Conservation (phyloP, 2,888 invertebrate genomes). For the Odontothrips loti region DNA sequence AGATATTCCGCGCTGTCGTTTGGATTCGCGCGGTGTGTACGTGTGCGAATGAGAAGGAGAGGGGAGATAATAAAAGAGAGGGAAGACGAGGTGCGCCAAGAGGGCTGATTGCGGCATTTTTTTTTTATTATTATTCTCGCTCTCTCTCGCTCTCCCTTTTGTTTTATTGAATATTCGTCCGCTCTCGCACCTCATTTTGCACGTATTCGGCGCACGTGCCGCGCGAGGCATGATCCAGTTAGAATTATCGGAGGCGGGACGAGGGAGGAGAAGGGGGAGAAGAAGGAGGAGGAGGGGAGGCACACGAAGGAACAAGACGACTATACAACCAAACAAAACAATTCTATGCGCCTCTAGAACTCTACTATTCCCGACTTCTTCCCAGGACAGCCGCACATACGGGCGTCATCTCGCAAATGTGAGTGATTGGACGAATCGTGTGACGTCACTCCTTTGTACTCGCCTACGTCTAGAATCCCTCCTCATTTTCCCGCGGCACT, state of each 20-base stretch:
- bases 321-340: too few species aligned
- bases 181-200: neutral
- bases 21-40: neutral
- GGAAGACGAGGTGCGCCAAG: neutral
- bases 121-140: neutral
- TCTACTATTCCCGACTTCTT: too few species aligned
- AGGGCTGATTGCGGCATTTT: neutral
- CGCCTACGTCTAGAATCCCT: too few species aligned
- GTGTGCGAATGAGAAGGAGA: neutral
- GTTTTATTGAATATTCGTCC: conserved; percentile 6
- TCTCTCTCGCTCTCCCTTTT: too few species aligned
- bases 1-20: too few species aligned
- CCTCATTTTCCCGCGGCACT: too few species aligned
- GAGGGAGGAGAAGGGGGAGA: neutral
- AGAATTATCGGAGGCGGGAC: neutral
- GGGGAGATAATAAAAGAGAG: neutral
- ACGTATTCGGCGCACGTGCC: neutral
- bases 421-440: too few species aligned
- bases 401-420: too few species aligned
- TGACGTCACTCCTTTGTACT: too few species aligned
- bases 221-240: neutral
- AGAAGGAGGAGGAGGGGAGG: neutral
- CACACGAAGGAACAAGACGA: neutral
- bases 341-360: too few species aligned
- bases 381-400: too few species aligned